Percentiles rank a stretch among this genome's conserved stretches.
Evolutionary conservation across 2,888 invertebrate species (phyloP).

Genomic region (Agrochola lota): DNA sequence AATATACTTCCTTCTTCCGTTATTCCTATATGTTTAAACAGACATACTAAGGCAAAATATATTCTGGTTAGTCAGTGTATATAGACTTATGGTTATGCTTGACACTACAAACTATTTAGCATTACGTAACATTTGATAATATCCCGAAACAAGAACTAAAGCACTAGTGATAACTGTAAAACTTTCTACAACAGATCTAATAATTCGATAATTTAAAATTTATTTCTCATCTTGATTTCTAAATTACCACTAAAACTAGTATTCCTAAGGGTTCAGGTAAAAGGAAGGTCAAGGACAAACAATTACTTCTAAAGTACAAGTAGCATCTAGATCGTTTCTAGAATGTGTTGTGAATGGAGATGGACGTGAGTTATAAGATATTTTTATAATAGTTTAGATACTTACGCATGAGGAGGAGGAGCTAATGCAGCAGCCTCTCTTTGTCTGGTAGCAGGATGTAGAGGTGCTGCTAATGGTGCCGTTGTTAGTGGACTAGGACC

Average conservation of each 20-base stretch:
- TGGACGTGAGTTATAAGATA: slow-evolving; percentile 76
- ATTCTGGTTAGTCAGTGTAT: slow-evolving; percentile 73
- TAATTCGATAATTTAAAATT: background rate
- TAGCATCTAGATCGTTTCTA: slow-evolving; percentile 69
- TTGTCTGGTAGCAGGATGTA: slow-evolving; percentile 86
- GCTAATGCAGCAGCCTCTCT: slow-evolving; percentile 86
- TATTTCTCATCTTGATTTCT: slow-evolving; percentile 14
- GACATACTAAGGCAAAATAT: background rate
- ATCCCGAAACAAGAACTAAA: slow-evolving; percentile 32
- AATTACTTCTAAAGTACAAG: slow-evolving; percentile 52
- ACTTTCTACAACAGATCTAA: slow-evolving; percentile 11
- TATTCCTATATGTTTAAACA: background rate
- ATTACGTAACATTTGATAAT: slow-evolving; percentile 59
- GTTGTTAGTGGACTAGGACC: slow-evolving; percentile 84
- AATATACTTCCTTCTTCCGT: slow-evolving; percentile 14
- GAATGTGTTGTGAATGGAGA: slow-evolving; percentile 85
- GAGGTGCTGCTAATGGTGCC: slow-evolving; percentile 84
- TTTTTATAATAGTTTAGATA: slow-evolving; percentile 61
- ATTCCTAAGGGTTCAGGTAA: slow-evolving; percentile 24
- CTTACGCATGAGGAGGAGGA: slow-evolving; percentile 88
- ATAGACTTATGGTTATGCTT: slow-evolving; percentile 77
- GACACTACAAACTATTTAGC: slow-evolving; percentile 73
- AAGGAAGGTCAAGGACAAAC: slow-evolving; percentile 35
- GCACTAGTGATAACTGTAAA: slow-evolving; percentile 6
- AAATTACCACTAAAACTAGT: slow-evolving; percentile 24